A percentile compares a stretch with the other conserved stretches of the same genome.
phyloP scores from a whole-genome alignment of 37 sponge, comb jelly and placozoan genomes.

The Oscarella lobularis region DNA sequence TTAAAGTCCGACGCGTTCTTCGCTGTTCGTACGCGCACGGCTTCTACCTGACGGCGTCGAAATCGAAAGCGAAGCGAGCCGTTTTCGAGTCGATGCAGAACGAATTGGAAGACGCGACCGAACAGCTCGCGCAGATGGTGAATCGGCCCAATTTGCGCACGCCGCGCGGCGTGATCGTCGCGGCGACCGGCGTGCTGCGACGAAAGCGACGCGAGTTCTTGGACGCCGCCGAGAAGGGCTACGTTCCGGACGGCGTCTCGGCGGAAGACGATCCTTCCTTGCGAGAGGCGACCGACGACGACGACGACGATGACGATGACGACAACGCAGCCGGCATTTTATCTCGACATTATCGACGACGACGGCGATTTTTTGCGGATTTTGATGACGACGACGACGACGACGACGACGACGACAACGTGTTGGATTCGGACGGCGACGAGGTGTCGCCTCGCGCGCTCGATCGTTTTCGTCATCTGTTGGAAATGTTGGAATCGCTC shows the following conservation, averaged over 20 bases:
- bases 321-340: neutral
- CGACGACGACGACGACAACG: neutral
- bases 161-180: neutral
- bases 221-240: neutral
- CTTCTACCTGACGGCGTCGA: slow-evolving; percentile 30
- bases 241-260: neutral
- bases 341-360: neutral
- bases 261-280: too few species aligned
- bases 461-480: neutral
- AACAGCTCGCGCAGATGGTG: neutral
- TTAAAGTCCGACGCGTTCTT: slow-evolving; percentile 38
- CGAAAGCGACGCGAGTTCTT: slow-evolving; percentile 1
- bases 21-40: slow-evolving; percentile 52
- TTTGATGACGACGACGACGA: neutral
- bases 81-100: slow-evolving; percentile 5
- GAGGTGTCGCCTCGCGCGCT: neutral
- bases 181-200: neutral
- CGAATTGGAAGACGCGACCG: slow-evolving; percentile 16
- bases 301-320: neutral
- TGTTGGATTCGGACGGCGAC: too few species aligned
- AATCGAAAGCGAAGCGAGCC: slow-evolving; percentile 15
- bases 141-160: neutral
- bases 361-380: neutral
- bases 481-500: neutral
- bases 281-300: too few species aligned